Percentiles rank a stretch among this genome's conserved stretches.
Evolutionary conservation across 2,113 vertebrate species (phyloP).

Genomic region (Perca schrenkii): DNA sequence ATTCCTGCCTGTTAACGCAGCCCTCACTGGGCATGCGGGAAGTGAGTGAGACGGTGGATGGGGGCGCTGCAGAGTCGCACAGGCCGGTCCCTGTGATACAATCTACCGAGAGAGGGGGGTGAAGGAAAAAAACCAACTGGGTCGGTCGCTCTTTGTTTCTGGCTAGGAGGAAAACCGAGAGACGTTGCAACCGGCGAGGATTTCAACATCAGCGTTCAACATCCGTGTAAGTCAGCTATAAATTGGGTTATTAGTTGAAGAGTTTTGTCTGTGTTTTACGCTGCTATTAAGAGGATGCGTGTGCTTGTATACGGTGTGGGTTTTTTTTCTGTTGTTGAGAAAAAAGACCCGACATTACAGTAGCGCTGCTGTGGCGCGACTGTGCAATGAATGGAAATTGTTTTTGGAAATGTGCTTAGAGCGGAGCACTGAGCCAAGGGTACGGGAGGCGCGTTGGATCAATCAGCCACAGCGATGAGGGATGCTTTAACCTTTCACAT

Average conservation of each 20-base stretch:
- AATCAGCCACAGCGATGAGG: conserved; percentile 63
- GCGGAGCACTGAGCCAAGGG: conserved; percentile 68
- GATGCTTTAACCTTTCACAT: conserved; percentile 52
- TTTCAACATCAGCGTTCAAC: conserved; percentile 63
- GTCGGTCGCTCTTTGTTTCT: conserved; percentile 86
- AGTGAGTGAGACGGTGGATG: conserved; percentile 33
- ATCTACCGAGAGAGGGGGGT: conserved; percentile 58
- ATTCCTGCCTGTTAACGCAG: conserved; percentile 58
- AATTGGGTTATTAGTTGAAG: accelerated
- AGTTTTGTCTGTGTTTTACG: background rate
- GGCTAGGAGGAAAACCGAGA: conserved; percentile 79
- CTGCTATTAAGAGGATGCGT: background rate
- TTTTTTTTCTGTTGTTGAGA: background rate
- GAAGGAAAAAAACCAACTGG: conserved; percentile 76
- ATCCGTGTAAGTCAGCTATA: conserved; percentile 78
- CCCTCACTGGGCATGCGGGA: conserved; percentile 58
- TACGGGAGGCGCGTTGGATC: conserved; percentile 83
- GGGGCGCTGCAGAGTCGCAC: conserved; percentile 76
- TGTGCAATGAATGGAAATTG: conserved; percentile 84
- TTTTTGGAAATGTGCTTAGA: conserved; percentile 75
- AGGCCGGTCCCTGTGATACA: conserved; percentile 63
- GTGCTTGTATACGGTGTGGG: background rate
- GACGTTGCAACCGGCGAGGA: conserved; percentile 72
- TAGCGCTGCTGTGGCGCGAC: conserved; percentile 70
- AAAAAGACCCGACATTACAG: conserved; percentile 72